Evolutionary conservation across 2,113 vertebrate genomes (phyloP).

Genomic region (Cettia cetti): DNA sequence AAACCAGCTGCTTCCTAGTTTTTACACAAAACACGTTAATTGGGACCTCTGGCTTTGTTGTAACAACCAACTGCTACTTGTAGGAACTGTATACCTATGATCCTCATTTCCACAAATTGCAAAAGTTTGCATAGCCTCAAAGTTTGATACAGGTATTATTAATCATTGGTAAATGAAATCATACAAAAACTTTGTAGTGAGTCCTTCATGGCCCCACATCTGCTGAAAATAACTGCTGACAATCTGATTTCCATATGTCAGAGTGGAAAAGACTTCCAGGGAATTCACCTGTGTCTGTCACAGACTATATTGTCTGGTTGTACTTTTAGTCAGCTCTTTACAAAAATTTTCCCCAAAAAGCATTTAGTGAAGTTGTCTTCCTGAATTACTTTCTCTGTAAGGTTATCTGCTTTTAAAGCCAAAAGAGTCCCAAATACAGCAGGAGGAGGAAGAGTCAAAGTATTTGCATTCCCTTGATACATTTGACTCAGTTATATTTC

Average conservation of each 20-base stretch:
- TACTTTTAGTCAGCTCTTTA: neutral
- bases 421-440: neutral
- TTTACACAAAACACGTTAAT: slow-evolving; percentile 23
- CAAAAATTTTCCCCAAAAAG: neutral
- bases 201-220: neutral
- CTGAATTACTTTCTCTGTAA: neutral
- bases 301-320: neutral
- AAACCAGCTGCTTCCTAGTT: slow-evolving; percentile 46
- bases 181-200: neutral
- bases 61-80: neutral
- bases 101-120: neutral
- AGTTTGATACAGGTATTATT: neutral
- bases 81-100: neutral
- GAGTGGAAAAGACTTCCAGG: neutral
- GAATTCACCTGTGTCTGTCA: neutral
- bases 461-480: neutral
- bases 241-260: neutral
- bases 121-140: neutral
- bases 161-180: neutral
- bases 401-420: neutral
- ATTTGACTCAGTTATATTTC: neutral
- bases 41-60: neutral
- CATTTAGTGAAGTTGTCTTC: neutral
- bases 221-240: neutral
- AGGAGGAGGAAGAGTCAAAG: neutral